phyloP scores from a whole-genome alignment of 23 tunicate genomes.

The Styela plicata region DNA sequence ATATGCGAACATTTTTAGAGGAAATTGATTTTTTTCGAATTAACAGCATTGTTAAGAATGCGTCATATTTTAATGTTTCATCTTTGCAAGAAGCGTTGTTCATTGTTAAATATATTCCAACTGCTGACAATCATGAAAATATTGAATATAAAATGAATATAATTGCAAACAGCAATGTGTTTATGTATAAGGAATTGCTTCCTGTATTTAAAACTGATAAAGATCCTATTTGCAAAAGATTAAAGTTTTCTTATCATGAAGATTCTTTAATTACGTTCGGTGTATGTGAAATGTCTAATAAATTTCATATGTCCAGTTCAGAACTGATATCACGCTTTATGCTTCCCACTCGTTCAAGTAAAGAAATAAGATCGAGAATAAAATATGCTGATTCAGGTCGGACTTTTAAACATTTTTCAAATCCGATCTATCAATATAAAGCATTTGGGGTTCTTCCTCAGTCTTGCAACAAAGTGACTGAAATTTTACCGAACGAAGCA shows the following conservation, averaged over 20 bases:
- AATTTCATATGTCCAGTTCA: background rate
- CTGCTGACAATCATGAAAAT: background rate
- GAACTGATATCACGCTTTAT: background rate
- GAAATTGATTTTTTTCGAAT: constrained; percentile 16
- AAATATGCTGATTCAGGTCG: background rate
- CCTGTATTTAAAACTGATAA: background rate
- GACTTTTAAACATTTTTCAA: background rate
- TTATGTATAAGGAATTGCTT: constrained; percentile 19
- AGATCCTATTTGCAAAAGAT: background rate
- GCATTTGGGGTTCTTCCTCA: background rate
- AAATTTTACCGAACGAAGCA: background rate
- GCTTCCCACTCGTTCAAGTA: background rate
- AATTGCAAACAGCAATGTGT: constrained; percentile 14
- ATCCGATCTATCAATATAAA: constrained; percentile 2
- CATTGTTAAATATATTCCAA: background rate
- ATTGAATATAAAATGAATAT: background rate
- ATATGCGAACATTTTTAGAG: background rate
- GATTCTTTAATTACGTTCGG: constrained; percentile 13
- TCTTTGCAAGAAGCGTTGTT: background rate
- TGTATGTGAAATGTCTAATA: background rate
- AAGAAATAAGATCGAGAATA: background rate
- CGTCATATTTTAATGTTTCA: background rate
- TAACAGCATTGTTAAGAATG: background rate
- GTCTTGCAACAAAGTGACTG: background rate
- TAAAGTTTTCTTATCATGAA: background rate